phyloP scores from a whole-genome alignment of 2,888 invertebrate genomes.

The Willowsia nigromaculata region DNA sequence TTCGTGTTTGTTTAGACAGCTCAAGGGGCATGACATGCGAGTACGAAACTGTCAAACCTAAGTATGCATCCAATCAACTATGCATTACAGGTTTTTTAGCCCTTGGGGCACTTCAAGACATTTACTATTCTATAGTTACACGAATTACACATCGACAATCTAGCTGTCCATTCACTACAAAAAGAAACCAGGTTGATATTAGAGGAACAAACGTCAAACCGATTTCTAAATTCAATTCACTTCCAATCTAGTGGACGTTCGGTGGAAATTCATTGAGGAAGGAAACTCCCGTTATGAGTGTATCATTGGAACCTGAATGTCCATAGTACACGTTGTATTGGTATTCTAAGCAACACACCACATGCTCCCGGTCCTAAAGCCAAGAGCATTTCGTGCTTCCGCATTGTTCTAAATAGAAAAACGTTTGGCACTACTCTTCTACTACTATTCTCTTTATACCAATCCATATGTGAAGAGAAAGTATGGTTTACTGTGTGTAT shows the following conservation, averaged over 20 bases:
- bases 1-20: background rate
- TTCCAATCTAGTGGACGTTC: no score
- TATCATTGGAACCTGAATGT: background rate
- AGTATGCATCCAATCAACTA: conserved; percentile 9
- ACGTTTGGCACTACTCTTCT: no score
- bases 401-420: background rate
- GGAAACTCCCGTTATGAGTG: background rate
- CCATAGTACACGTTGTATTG: background rate
- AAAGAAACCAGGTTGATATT: background rate
- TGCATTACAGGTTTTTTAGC: conserved; percentile 1
- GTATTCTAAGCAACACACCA: background rate
- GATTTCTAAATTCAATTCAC: no score
- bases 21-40: conserved; percentile 20
- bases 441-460: background rate
- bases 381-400: conserved; percentile 23
- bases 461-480: background rate
- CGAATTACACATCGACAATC: background rate
- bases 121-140: background rate
- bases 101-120: conserved; percentile 22
- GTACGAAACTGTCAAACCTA: conserved; percentile 12
- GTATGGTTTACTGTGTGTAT: no score
- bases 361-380: background rate
- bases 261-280: background rate
- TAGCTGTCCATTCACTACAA: background rate
- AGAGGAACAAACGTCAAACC: no score